Evolutionary conservation across 2,888 invertebrate genomes (phyloP), one percentile per base, ranked within the genome.

Genomic region (Polydrusus pterygomalis): DNA sequence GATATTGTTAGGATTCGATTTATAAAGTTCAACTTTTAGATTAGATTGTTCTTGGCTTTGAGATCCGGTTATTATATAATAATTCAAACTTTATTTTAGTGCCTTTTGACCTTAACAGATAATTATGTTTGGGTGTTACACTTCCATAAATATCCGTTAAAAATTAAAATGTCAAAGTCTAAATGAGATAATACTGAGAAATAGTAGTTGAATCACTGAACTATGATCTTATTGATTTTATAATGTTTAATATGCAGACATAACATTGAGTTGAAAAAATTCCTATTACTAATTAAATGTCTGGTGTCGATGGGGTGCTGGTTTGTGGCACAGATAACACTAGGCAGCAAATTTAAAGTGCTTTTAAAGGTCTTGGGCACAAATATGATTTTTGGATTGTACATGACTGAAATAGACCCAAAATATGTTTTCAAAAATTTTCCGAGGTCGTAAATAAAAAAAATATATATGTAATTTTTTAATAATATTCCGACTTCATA

Each of bases 111-210:
- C 54, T 54, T 30, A 8, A n/a, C 15, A 54, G 54, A 54, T 54
- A 54, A 54, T 25, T n/a, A 54, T 54, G 54, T 54, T 54, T 54
- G 54, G 54, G 54, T 54, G 30, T n/a, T 54, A n/a, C 8, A 54
- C 30, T 54, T 5, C 10, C 13, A 51, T 30, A 30, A 54, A 30
- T 54, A 54, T 30, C 20, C 54, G 5, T 13, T 54, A n/a, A 54
- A 54, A 54, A 54, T 54, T 54, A 25, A 18, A 49, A 49, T 49
- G 10, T 20, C 54, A 54, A 54, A 54, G 54, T 54, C 25, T 54
- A 54, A 54, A n/a, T 30, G 30, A 54, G 54, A 54, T 54, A 54
- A 54, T n/a, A 25, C n/a, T 18, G 18, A 54, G 30, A 25, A 54
- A 25, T n/a, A 30, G 11, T 51, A 51, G 51, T n/a, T 54, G 54